Conservation (phyloP, 2,888 invertebrate species). For the Steinernema hermaphroditum region DNA sequence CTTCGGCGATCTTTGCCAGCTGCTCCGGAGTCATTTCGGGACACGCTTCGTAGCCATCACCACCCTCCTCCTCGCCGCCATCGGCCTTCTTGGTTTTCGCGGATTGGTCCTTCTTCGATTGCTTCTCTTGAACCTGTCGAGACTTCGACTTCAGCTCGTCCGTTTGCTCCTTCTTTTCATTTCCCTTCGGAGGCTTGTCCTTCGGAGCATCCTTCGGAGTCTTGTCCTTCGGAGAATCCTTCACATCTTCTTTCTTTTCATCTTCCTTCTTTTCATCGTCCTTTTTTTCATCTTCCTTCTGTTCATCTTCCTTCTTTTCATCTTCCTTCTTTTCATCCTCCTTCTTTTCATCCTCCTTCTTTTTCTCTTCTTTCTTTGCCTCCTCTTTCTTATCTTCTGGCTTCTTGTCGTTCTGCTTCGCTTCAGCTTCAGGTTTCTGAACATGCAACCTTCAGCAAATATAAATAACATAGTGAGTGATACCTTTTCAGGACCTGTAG, state of each 20-base stretch:
- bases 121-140: not conserved
- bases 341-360: not conserved
- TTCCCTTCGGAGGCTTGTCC: not conserved
- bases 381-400: not conserved
- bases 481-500: not conserved
- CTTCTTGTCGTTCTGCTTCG: not conserved
- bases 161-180: not conserved
- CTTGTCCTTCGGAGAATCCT: not conserved
- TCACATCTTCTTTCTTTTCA: not conserved
- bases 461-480: not conserved
- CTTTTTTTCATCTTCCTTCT: not conserved
- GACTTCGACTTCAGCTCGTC: not conserved
- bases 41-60: slow-evolving; percentile 25
- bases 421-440: not conserved
- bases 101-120: not conserved
- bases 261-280: not conserved
- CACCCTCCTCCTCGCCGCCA: not conserved
- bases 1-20: slow-evolving; percentile 25
- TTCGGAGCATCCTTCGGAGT: not conserved
- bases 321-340: not conserved
- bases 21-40: slow-evolving; percentile 27
- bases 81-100: not conserved
- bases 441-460: not conserved
- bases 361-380: not conserved
- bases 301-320: not conserved